Conservation (phyloP, 1,140 invertebrate genomes). For the Ceratitis capitata region DNA sequence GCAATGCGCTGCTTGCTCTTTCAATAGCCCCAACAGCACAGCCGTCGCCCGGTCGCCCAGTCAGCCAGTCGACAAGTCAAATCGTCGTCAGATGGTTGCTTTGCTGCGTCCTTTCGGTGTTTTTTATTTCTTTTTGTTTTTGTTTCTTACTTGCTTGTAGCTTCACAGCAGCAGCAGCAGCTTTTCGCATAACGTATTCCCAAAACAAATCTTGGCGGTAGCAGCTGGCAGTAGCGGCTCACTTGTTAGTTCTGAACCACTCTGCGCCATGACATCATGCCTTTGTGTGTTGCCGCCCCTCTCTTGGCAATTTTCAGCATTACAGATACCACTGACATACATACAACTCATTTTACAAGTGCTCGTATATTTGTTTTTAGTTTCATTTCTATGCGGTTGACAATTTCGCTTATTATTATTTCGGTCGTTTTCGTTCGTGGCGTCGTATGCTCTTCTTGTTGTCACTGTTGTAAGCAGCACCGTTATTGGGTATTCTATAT, state of each 20-base stretch:
- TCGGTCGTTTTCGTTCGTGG: background rate
- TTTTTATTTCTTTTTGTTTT: background rate
- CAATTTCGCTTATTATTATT: slow-evolving; percentile 27
- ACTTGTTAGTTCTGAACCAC: background rate
- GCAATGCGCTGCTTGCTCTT: background rate
- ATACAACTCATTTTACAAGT: background rate
- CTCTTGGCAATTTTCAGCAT: background rate
- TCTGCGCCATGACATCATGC: background rate
- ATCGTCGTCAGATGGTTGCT: too few species aligned
- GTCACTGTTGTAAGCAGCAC: background rate
- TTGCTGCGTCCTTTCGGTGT: background rate
- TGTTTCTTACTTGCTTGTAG: background rate
- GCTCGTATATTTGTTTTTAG: background rate
- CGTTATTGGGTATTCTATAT: background rate
- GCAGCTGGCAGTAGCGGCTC: background rate
- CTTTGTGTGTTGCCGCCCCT: background rate
- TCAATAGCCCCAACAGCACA: background rate
- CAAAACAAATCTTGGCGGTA: background rate
- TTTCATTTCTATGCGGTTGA: background rate
- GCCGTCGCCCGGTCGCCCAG: background rate
- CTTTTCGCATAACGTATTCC: background rate
- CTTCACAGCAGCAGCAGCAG: too few species aligned
- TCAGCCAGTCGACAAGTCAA: too few species aligned
- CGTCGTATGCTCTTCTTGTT: background rate
- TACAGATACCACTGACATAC: background rate